Conservation (phyloP, 2,113 vertebrate species). For the Hemiprocne comata region DNA sequence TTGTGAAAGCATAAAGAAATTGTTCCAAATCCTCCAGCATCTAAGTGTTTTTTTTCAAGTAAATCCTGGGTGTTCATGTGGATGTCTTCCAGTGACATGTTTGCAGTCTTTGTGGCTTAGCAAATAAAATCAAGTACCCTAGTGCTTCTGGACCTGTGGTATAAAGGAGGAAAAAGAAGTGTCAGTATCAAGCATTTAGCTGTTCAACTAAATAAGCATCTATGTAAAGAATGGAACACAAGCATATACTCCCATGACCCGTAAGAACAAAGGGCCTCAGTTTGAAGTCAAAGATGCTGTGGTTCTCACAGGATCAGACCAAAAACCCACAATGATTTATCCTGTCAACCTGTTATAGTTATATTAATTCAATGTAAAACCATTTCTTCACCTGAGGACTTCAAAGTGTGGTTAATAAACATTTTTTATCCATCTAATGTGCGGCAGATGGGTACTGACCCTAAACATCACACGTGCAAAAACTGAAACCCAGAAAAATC, state of each 20-base stretch:
- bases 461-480: background rate
- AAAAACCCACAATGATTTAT: background rate
- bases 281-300: background rate
- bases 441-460: background rate
- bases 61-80: conserved; percentile 86
- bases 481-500: background rate
- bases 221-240: background rate
- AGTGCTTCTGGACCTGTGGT: background rate
- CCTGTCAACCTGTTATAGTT: background rate
- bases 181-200: background rate
- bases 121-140: background rate
- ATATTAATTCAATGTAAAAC: background rate
- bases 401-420: background rate
- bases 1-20: conserved; percentile 89
- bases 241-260: background rate
- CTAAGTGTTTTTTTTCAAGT: conserved; percentile 75
- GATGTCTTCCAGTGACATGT: conserved; percentile 80
- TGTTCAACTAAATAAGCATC: background rate
- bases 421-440: background rate
- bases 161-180: background rate
- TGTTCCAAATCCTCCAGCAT: conserved; percentile 89
- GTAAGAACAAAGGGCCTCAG: background rate
- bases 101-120: conserved; percentile 18
- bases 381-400: background rate
- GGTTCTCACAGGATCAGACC: background rate